A percentile compares a stretch with the other conserved stretches of the same genome.
phyloP scores from a whole-genome alignment of 2,797 vertebrate species.

The Pangasius djambal region DNA sequence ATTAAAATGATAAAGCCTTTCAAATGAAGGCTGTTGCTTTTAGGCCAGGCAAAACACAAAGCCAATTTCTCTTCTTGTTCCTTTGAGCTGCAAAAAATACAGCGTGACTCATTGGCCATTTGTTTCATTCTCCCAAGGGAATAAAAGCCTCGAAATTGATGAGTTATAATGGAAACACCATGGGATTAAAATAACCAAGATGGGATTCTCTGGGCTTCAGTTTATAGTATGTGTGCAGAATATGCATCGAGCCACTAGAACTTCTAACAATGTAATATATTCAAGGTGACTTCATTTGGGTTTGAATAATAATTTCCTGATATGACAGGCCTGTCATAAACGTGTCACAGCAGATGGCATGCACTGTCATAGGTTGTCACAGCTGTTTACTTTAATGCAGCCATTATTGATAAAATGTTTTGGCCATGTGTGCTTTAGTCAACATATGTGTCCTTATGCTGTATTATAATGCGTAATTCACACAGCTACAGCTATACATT shows the following conservation, averaged over 20 bases:
- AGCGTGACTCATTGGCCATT: constrained; percentile 47
- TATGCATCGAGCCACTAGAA: neutral
- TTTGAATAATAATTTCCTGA: neutral
- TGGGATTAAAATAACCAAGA: constrained; percentile 49
- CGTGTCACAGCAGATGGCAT: neutral
- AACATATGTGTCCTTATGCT: neutral
- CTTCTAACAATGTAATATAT: neutral
- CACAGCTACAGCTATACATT: no score
- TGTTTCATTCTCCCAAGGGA: constrained; percentile 43
- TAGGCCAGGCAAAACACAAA: constrained; percentile 57
- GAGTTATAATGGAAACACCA: constrained; percentile 44
- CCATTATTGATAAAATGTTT: neutral
- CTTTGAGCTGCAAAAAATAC: constrained; percentile 41
- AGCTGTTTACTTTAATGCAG: neutral
- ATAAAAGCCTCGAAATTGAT: constrained; percentile 43
- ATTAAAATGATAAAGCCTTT: constrained; percentile 59
- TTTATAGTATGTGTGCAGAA: neutral
- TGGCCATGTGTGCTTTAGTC: no score
- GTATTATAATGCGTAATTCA: neutral
- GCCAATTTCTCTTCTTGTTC: constrained; percentile 52
- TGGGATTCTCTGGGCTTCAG: constrained; percentile 26
- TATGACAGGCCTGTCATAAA: neutral
- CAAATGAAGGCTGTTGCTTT: constrained; percentile 52
- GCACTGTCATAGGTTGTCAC: neutral
- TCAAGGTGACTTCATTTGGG: neutral